Conservation (phyloP, 2,888 invertebrate genomes). For the Acronicta leporina region DNA sequence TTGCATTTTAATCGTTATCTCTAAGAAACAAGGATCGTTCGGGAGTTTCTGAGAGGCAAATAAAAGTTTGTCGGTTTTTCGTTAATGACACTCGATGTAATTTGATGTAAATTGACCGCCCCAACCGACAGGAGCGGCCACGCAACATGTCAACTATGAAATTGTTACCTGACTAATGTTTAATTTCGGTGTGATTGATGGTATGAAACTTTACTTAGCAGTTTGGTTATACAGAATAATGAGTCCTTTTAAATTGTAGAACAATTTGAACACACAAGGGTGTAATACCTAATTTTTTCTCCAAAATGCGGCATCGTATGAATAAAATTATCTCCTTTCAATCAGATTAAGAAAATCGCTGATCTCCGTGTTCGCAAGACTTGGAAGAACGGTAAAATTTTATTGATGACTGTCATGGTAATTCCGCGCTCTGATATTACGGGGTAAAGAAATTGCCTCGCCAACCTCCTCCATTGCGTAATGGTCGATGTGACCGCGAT, state of each 20-base stretch:
- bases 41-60: constrained; percentile 47
- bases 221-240: constrained; percentile 24
- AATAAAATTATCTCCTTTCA: constrained; percentile 45
- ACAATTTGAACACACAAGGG: constrained; percentile 26
- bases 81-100: constrained; percentile 86
- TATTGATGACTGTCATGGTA: constrained; percentile 81
- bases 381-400: constrained; percentile 76
- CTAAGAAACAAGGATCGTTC: constrained; percentile 57
- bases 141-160: constrained; percentile 88
- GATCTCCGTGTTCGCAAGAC: constrained; percentile 74
- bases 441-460: constrained; percentile 71
- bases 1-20: constrained; percentile 66
- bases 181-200: constrained; percentile 77
- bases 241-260: constrained; percentile 21
- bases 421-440: constrained; percentile 68
- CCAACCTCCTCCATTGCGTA: constrained; percentile 72
- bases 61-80: constrained; percentile 68
- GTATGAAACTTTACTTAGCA: constrained; percentile 47
- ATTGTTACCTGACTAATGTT: constrained; percentile 82
- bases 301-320: constrained; percentile 26
- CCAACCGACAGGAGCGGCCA: constrained; percentile 74
- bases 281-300: constrained; percentile 5
- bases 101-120: constrained; percentile 86
- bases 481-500: constrained; percentile 84
- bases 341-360: constrained; percentile 73